These are phyloP conservation scores for Nyctibius grandis DNA, from an alignment of 2,797 vertebrate species.

Conservation along the genomic window DNA sequence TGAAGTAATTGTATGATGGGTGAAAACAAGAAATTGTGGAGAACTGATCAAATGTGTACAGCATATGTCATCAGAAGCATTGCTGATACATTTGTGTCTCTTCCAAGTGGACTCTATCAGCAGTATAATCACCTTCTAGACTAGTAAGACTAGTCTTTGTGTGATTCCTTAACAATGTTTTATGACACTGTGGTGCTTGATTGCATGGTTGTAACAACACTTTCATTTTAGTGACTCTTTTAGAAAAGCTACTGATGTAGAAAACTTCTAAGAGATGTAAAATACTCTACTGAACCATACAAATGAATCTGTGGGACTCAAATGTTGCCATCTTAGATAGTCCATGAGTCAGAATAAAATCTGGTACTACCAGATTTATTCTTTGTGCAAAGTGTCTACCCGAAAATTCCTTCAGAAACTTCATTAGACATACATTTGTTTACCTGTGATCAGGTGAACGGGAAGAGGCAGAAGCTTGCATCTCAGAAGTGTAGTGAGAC, in stretches of 20 bases:
- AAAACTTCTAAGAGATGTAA: slow-evolving; percentile 20
- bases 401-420: slow-evolving; percentile 25
- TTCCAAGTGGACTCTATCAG: background rate
- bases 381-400: slow-evolving; percentile 46
- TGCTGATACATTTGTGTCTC: background rate
- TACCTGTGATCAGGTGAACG: slow-evolving; percentile 45
- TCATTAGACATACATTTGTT: slow-evolving; percentile 56
- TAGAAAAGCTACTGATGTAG: background rate
- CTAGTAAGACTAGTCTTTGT: slow-evolving; percentile 10
- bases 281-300: slow-evolving; percentile 18
- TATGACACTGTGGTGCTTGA: background rate
- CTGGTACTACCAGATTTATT: slow-evolving; percentile 46
- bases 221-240: slow-evolving; percentile 18
- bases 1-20: background rate
- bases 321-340: slow-evolving; percentile 35
- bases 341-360: slow-evolving; percentile 49
- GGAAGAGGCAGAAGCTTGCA: background rate
- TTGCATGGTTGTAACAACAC: background rate
- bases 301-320: slow-evolving; percentile 55
- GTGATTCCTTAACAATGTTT: background rate
- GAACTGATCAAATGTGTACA: background rate
- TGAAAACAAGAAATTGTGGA: background rate
- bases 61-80: background rate
- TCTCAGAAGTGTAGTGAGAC: background rate
- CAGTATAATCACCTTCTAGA: background rate